These are phyloP conservation scores for Cetonia aurata DNA, from an alignment of 2,888 invertebrate species.

Conservation along the genomic window DNA sequence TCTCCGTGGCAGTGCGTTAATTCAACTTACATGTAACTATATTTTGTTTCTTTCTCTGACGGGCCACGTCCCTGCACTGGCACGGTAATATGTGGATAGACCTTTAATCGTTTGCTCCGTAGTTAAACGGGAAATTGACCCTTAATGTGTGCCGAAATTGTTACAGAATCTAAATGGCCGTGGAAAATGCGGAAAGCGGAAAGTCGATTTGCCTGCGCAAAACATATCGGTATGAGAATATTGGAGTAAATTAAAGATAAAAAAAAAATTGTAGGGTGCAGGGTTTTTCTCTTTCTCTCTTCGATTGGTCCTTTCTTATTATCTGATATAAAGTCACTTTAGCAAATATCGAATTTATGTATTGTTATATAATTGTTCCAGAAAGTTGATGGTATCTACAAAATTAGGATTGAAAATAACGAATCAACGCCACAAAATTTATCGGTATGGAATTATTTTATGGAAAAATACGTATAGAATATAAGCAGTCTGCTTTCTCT, in stretches of 20 bases:
- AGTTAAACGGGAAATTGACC: too few relatives aligned
- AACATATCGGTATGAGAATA: constrained; percentile 39
- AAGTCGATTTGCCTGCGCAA: constrained; percentile 40
- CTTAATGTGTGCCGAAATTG: constrained; percentile 39
- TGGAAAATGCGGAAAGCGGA: constrained; percentile 39
- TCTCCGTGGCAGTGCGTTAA: too few relatives aligned
- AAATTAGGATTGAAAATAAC: constrained; percentile 43
- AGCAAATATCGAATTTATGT: constrained; percentile 2
- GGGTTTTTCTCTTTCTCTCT: constrained; percentile 26
- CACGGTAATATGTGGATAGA: too few relatives aligned
- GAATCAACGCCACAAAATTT: constrained; percentile 34
- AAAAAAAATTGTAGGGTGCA: constrained; percentile 14
- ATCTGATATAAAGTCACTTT: not conserved
- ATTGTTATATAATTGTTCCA: constrained; percentile 41
- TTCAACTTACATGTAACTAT: too few relatives aligned
- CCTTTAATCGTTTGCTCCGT: too few relatives aligned
- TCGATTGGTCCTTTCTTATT: constrained; percentile 10
- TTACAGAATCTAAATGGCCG: constrained; percentile 43
- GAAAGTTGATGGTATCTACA: constrained; percentile 45
- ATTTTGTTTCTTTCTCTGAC: too few relatives aligned
- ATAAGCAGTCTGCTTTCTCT: constrained; percentile 29
- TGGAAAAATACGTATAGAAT: constrained; percentile 12
- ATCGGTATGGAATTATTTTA: constrained; percentile 40
- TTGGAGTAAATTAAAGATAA: constrained; percentile 23
- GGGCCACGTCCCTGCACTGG: too few relatives aligned